Conservation (phyloP, 2,888 invertebrate genomes). For the Drosophila borealis region DNA sequence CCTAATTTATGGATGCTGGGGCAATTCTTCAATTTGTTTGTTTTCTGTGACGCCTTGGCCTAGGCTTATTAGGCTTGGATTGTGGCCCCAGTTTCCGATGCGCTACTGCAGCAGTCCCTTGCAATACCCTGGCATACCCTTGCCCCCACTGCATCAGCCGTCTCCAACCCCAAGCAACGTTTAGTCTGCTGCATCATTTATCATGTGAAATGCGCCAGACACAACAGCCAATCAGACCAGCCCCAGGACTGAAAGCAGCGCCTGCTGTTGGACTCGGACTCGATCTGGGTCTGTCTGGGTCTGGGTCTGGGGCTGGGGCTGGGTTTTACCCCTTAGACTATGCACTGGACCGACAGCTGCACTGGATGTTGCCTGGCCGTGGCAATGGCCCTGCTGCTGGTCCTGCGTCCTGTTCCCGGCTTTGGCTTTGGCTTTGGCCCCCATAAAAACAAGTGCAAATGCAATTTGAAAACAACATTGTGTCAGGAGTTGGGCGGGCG, state of each 20-base stretch:
- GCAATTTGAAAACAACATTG: slow-evolving; percentile 77
- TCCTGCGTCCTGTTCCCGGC: slow-evolving; percentile 9
- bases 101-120: slow-evolving; percentile 10
- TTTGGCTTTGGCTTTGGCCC: slow-evolving; percentile 40
- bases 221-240: slow-evolving; percentile 66
- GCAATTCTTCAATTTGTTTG: slow-evolving; percentile 67
- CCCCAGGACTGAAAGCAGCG: slow-evolving; percentile 43
- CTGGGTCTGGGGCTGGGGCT: background rate
- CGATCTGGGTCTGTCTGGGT: slow-evolving; percentile 16
- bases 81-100: slow-evolving; percentile 12
- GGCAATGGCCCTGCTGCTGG: slow-evolving; percentile 13
- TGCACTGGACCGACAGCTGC: slow-evolving; percentile 52
- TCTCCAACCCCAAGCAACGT: slow-evolving; percentile 52
- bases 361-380: slow-evolving; percentile 45
- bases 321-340: slow-evolving; percentile 5
- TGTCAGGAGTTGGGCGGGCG: slow-evolving; percentile 17
- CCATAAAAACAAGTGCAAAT: slow-evolving; percentile 78
- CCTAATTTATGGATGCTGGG: slow-evolving; percentile 57
- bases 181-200: slow-evolving; percentile 78
- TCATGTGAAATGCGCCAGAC: slow-evolving; percentile 79
- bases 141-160: background rate
- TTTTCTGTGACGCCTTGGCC: slow-evolving; percentile 57
- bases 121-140: background rate
- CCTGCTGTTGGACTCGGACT: slow-evolving; percentile 23
- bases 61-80: slow-evolving; percentile 56